Conservation (phyloP, 2,113 vertebrate species). For the Ameiurus melas region DNA sequence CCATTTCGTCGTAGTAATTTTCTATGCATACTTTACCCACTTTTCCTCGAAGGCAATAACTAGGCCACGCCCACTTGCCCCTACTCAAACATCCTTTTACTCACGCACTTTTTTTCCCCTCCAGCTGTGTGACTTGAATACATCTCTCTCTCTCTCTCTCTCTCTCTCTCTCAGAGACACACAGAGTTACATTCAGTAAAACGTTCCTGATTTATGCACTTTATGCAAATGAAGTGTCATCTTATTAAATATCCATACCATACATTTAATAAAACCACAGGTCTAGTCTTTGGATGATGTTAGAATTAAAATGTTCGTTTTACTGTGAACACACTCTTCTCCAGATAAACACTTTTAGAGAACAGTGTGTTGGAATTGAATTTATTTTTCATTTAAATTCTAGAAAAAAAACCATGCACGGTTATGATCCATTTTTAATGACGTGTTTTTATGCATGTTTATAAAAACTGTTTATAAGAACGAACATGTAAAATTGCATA, state of each 20-base stretch:
- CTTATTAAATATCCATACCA: background rate
- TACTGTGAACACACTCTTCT: background rate
- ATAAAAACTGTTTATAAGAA: background rate
- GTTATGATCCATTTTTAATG: background rate
- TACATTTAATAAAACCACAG: background rate
- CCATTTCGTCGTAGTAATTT: background rate
- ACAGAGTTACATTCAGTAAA: background rate
- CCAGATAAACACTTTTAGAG: background rate
- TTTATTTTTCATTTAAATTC: background rate
- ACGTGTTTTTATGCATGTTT: background rate
- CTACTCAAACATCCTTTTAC: constrained; percentile 44
- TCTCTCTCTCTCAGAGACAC: background rate
- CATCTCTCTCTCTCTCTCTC: background rate
- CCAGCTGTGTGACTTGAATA: background rate
- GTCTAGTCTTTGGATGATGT: background rate
- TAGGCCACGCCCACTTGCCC: constrained; percentile 65
- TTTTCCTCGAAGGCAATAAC: constrained; percentile 54
- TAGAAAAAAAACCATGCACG: background rate
- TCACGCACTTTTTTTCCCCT: background rate
- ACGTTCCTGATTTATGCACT: background rate
- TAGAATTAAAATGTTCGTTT: background rate
- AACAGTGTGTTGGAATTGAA: background rate
- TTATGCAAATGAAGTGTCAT: background rate
- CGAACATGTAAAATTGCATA: background rate
- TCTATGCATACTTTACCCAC: background rate